Percentiles rank a stretch among this genome's conserved stretches.
Conservation (phyloP, 2,888 invertebrate genomes). For the Saturnia japonica region DNA sequence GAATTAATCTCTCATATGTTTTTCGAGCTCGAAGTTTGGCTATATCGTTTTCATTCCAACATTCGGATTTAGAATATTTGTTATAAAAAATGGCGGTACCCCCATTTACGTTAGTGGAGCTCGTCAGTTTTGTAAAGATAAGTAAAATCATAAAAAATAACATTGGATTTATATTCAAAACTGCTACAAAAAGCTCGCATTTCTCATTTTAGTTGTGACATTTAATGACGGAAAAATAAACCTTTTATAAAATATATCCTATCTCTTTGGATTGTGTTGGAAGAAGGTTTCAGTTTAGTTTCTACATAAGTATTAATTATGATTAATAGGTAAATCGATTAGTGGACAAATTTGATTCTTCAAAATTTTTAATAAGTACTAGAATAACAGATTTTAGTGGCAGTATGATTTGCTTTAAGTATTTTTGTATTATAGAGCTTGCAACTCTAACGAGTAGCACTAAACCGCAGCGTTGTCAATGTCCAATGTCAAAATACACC, state of each 20-base stretch:
- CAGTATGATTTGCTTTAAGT: too few relatives aligned
- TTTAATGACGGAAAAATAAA: constrained; percentile 5
- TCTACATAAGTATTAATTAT: too few relatives aligned
- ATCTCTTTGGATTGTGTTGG: too few relatives aligned
- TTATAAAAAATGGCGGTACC: constrained; percentile 65
- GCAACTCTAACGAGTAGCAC: too few relatives aligned
- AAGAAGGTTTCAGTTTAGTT: too few relatives aligned
- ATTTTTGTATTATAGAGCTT: too few relatives aligned
- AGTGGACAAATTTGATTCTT: too few relatives aligned
- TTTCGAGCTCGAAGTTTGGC: constrained; percentile 61
- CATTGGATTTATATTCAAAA: constrained; percentile 51
- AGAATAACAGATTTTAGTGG: too few relatives aligned
- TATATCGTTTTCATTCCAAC: constrained; percentile 66
- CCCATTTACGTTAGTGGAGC: constrained; percentile 44
- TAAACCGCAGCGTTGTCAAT: too few relatives aligned
- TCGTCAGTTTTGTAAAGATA: constrained; percentile 43
- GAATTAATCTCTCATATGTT: constrained; percentile 59
- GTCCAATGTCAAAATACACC: too few relatives aligned
- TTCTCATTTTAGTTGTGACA: constrained; percentile 21
- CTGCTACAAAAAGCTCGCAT: constrained; percentile 33
- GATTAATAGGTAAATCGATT: too few relatives aligned
- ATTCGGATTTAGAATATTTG: constrained; percentile 40
- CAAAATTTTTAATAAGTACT: too few relatives aligned
- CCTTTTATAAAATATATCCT: background rate
- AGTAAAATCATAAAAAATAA: constrained; percentile 55